Evolutionary conservation across 1,140 invertebrate genomes (phyloP).

Genomic region (Ceratitis capitata): DNA sequence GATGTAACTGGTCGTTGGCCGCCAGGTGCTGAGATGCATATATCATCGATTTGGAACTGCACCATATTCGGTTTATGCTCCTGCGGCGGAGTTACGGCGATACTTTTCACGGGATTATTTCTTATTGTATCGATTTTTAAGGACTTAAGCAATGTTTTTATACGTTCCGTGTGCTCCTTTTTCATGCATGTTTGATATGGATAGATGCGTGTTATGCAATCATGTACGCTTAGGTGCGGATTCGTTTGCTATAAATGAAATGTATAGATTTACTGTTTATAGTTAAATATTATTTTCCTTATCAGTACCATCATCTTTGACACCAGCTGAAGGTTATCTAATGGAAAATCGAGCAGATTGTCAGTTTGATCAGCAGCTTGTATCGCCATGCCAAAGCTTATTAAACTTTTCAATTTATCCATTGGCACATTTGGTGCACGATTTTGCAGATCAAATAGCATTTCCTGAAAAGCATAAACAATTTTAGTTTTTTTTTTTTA

Average conservation of each 20-base stretch:
- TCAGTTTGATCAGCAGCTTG: slow-evolving; percentile 77
- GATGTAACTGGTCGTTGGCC: slow-evolving; percentile 52
- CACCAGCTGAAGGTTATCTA: slow-evolving; percentile 79
- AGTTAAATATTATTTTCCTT: neutral
- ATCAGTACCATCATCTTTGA: slow-evolving; percentile 79
- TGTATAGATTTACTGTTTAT: too few species aligned
- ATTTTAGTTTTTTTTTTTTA: slow-evolving; percentile 64
- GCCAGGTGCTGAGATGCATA: slow-evolving; percentile 65
- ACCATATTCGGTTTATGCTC: slow-evolving; percentile 54
- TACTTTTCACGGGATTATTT: slow-evolving; percentile 45
- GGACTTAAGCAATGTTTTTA: slow-evolving; percentile 74
- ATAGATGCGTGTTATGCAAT: slow-evolving; percentile 81
- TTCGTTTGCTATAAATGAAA: slow-evolving; percentile 48
- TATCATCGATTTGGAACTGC: slow-evolving; percentile 48
- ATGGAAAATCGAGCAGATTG: slow-evolving; percentile 87
- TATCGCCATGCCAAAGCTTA: slow-evolving; percentile 78
- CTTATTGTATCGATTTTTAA: slow-evolving; percentile 67
- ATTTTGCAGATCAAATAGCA: slow-evolving; percentile 68
- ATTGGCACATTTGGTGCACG: slow-evolving; percentile 69
- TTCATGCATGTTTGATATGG: slow-evolving; percentile 83
- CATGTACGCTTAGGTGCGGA: slow-evolving; percentile 72
- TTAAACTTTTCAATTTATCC: slow-evolving; percentile 73
- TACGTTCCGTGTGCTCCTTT: slow-evolving; percentile 75
- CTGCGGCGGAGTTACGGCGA: slow-evolving; percentile 52
- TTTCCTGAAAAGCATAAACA: slow-evolving; percentile 68